A percentile compares a stretch with the other conserved stretches of the same genome.
phyloP scores from a whole-genome alignment of 2,888 invertebrate species.

The Tiphia femorata region DNA sequence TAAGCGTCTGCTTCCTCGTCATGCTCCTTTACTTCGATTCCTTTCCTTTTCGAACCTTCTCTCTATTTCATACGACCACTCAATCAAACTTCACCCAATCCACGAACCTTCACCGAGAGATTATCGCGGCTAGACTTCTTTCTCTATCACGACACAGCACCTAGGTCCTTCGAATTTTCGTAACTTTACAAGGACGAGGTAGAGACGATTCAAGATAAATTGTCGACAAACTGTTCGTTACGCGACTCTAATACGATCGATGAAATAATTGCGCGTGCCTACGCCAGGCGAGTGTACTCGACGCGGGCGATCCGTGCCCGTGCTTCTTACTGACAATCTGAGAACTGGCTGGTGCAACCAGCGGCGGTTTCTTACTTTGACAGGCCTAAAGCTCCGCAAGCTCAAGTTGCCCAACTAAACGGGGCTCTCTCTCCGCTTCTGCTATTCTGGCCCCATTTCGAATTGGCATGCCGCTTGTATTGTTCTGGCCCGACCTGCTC shows the following conservation, averaged over 20 bases:
- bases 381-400: constrained; percentile 52
- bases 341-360: constrained; percentile 27
- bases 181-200: too few species aligned
- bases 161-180: too few species aligned
- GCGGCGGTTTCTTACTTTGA: constrained; percentile 52
- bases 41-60: background rate
- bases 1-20: constrained; percentile 83
- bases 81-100: background rate
- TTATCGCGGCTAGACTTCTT: too few species aligned
- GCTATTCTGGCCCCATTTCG: constrained; percentile 65
- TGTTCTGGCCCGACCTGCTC: constrained; percentile 61
- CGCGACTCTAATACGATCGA: too few species aligned
- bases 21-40: constrained; percentile 63
- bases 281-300: too few species aligned
- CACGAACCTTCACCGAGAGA: too few species aligned
- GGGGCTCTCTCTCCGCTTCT: constrained; percentile 40
- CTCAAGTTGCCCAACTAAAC: constrained; percentile 51
- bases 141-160: too few species aligned
- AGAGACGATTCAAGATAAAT: too few species aligned
- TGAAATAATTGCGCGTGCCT: too few species aligned
- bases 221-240: too few species aligned
- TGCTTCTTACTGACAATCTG: constrained; percentile 23
- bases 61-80: background rate
- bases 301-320: too few species aligned
- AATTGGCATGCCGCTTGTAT: constrained; percentile 63